phyloP scores from a whole-genome alignment of 2,113 vertebrate species.

The Microcebus ravelobensis region DNA sequence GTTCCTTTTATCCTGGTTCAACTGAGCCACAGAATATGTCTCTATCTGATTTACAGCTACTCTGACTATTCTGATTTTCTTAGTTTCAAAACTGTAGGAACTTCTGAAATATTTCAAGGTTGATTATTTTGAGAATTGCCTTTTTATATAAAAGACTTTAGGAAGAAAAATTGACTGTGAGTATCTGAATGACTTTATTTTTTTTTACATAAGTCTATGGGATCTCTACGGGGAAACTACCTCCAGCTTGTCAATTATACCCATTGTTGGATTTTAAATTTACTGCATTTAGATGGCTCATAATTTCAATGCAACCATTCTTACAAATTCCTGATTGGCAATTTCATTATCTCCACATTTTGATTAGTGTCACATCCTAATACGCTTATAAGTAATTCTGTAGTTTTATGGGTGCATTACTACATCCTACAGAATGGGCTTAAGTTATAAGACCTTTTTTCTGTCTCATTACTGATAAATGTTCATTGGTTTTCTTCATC shows the following conservation, averaged over 20 bases:
- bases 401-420: constrained; percentile 35
- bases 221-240: not conserved
- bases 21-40: not conserved
- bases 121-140: not conserved
- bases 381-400: constrained; percentile 25
- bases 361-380: constrained; percentile 56
- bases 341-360: constrained; percentile 58
- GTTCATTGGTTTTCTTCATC: constrained; percentile 62
- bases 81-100: not conserved
- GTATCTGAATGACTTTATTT: not conserved
- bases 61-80: not conserved
- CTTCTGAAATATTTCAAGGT: not conserved
- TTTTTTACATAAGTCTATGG: not conserved
- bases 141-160: not conserved
- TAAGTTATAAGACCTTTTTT: constrained; percentile 9
- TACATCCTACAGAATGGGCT: constrained; percentile 6
- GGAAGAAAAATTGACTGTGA: not conserved
- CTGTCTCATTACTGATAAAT: constrained; percentile 57
- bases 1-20: not conserved
- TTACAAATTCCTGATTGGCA: constrained; percentile 19
- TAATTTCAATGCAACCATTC: not conserved
- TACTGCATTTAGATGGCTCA: not conserved
- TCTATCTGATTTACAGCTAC: not conserved
- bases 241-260: not conserved
- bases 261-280: constrained; percentile 14